Evolutionary conservation across 2,113 vertebrate species (phyloP).

Genomic region (Gila orcuttii): DNA sequence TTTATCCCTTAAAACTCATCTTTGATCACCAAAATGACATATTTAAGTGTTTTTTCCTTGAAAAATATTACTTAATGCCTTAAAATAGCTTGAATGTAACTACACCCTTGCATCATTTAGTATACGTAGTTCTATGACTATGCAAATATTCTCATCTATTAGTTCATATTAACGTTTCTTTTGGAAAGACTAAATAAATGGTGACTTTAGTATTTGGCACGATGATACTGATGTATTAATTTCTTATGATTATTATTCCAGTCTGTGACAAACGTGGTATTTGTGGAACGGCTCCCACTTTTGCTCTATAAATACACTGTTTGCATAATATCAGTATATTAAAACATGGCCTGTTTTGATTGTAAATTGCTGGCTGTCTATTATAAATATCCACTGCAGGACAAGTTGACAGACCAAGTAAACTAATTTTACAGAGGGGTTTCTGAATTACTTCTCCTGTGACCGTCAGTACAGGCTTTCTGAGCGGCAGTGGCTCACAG

Average conservation of each 20-base stretch:
- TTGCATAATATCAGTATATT: slow-evolving; percentile 26
- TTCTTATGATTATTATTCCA: slow-evolving; percentile 32
- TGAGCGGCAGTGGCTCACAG: slow-evolving; percentile 22
- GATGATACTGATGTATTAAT: slow-evolving; percentile 28
- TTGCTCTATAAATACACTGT: slow-evolving; percentile 23
- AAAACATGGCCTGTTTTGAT: slow-evolving; percentile 16
- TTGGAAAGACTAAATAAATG: slow-evolving; percentile 16
- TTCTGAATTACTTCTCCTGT: slow-evolving; percentile 18
- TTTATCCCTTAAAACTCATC: too few relatives aligned
- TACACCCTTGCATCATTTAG: too few relatives aligned
- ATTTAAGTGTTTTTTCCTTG: too few relatives aligned
- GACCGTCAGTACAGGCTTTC: neutral
- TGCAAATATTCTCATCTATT: slow-evolving; percentile 28
- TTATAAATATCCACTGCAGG: neutral
- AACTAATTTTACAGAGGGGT: neutral
- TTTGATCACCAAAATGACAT: too few relatives aligned
- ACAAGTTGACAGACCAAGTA: slow-evolving; percentile 22
- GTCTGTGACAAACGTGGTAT: slow-evolving; percentile 32
- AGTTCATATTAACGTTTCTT: slow-evolving; percentile 31
- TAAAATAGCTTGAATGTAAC: too few relatives aligned
- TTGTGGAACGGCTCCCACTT: slow-evolving; percentile 6
- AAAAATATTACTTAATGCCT: too few relatives aligned
- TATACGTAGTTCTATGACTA: too few relatives aligned
- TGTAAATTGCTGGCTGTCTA: neutral
- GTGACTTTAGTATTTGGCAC: slow-evolving; percentile 26